phyloP scores from a whole-genome alignment of 2,113 vertebrate species.

The Aptenodytes patagonicus region DNA sequence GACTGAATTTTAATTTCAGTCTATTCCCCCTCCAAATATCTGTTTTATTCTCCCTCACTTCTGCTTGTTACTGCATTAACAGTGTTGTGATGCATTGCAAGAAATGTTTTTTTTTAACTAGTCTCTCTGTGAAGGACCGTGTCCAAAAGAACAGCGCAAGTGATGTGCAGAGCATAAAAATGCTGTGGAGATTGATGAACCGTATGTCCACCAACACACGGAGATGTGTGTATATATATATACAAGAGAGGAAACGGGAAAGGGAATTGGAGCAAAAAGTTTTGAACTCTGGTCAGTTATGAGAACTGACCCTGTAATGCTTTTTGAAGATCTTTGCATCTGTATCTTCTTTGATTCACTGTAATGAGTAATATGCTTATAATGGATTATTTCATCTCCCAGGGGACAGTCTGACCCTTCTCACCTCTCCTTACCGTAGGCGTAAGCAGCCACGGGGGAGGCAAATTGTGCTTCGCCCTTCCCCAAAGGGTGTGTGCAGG shows the following conservation, averaged over 20 bases:
- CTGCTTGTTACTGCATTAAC: background rate
- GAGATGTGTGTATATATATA: too few species aligned
- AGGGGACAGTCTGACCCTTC: background rate
- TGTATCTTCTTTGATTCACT: background rate
- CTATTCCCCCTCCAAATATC: background rate
- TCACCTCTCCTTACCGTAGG: background rate
- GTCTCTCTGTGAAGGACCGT: background rate
- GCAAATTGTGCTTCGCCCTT: background rate
- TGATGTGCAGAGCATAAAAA: background rate
- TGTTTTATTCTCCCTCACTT: background rate
- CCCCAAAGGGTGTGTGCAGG: background rate
- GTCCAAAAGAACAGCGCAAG: background rate
- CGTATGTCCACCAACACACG: rapidly evolving
- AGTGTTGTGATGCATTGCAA: background rate
- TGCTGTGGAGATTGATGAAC: background rate
- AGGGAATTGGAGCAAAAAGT: background rate
- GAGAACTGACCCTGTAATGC: background rate
- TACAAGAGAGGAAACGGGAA: background rate
- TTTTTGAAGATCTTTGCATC: background rate
- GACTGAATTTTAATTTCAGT: background rate
- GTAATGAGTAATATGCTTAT: background rate
- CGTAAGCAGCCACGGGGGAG: background rate
- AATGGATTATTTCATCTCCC: slow-evolving; percentile 34
- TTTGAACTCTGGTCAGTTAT: background rate
- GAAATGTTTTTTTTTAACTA: background rate